Base-by-base conservation (phyloP, 2,113 vertebrate genomes). In the Onychostoma macrolepis region DNA sequence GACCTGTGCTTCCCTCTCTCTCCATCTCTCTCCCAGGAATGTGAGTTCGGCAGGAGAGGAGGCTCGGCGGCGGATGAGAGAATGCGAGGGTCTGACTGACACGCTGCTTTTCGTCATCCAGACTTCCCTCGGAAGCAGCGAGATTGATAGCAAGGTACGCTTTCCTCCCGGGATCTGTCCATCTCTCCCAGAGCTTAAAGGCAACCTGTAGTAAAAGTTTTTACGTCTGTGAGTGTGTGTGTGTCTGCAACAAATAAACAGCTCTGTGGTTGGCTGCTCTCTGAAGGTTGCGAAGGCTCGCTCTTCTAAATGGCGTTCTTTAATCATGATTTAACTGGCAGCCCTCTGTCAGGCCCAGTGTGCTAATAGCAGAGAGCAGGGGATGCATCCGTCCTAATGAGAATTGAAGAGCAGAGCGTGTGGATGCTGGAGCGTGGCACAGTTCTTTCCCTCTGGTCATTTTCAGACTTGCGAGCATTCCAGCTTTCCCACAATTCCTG, bases 71-170 rank as follows among this genome's bases (percentile, higher is more conserved):
- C 95, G 98, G 90, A 99, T 99, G 98, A 96, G 98, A 89, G 98
- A 99, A 92, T 99, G 98, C 78, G 98, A 99, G 19, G 98, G 98
- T 86, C 96, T 99, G 92, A 99, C 98, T 1, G 98, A 99, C 8
- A 97, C 98, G 36, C 95, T 99, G 94, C 96, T 99, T 80, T 98
- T 97, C 56, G 97, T 99, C 94, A 98, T 99, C 92, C 98, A 99
- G 96, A 97, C 97, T 88, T 97, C 98, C 75, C 96, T 99, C 88
- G 98, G 98, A 89, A 99, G 97, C 96, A 97, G 94, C 85, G 98
- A 99, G 95, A 99, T 99, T 93, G 98, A 99, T 94, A 99, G 98
- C 97, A 99, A 99, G 98, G 98, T 99, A 91, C 89, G 96, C 43
- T 48, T 87, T 8, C 80, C 80, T 65, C 33, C 26, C 36, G 48